Base-by-base conservation (phyloP, 2,797 vertebrate genomes). In the Syngnathus rostellatus region DNA sequence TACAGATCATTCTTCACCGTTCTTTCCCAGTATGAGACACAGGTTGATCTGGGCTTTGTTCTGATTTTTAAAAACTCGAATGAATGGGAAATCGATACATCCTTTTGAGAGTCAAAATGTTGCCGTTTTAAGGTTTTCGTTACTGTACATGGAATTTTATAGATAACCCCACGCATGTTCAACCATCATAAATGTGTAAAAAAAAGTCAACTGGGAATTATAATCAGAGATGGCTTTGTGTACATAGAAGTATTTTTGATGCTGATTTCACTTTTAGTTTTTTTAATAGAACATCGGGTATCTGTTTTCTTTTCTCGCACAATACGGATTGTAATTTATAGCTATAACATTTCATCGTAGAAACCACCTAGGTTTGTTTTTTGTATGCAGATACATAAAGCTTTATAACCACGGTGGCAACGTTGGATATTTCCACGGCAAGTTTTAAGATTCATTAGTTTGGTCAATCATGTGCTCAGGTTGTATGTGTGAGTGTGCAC, bases 401-500 rank as follows among this genome's bases (percentile, higher is more conserved):
- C 21, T 53, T 31, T 31, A 31, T 31, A 31, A 31, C 17, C 3
- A n/a, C 8, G 17, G 8, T 17, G 8, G 23, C 50, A 45, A 31
- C 31, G 31, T 31, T 31, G 31, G 31, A 31, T 31, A 31, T 31
- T 31, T 31, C 2, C 31, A 31, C 31, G 31, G 5, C 31, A 31
- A 31, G 5, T 31, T 53, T 53, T 10, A 3, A 10, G 8, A 61
- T 38, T 17, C 37, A 58, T 58, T 25, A 61, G n/a, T 68, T 65
- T 46, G 43, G 58, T 71, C 61, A 65, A 63, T 75, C 60, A 50
- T 21, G 57, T 66, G 48, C 68, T 54, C 45, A 31, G 65, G 54
- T 45, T 45, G 23, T 63, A 45, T 48, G 62, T 12, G 62, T 12
- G 41, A 43, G 53, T 65, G 68, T 51, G 64, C 53, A 48, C 21